These are phyloP conservation scores for Cephus nigrinus DNA, from an alignment of 2,888 invertebrate genomes.

Conservation along the genomic window DNA sequence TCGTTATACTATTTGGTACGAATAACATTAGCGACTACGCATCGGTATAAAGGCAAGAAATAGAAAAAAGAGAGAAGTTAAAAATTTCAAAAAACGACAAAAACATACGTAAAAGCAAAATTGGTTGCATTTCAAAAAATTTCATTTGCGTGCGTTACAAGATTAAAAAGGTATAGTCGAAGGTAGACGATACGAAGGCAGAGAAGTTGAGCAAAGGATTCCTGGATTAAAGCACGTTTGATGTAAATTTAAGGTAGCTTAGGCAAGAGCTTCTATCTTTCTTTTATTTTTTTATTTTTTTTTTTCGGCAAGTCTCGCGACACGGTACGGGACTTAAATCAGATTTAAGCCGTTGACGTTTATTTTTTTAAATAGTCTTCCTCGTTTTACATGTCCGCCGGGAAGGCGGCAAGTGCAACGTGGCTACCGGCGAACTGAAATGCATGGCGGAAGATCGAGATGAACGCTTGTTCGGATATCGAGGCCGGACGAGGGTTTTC, in stretches of 20 bases:
- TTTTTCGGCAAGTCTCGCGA: slow-evolving; percentile 47
- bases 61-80: not conserved
- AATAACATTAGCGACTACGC: slow-evolving; percentile 25
- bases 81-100: not conserved
- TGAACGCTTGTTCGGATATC: too few species aligned
- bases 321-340: slow-evolving; percentile 55
- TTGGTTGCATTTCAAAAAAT: slow-evolving; percentile 44
- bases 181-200: slow-evolving; percentile 26
- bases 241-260: slow-evolving; percentile 58
- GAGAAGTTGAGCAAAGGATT: slow-evolving; percentile 16
- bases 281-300: slow-evolving; percentile 25
- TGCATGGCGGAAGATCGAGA: too few species aligned
- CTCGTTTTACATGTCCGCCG: not conserved
- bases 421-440: not conserved
- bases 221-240: slow-evolving; percentile 54
- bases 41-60: slow-evolving; percentile 34
- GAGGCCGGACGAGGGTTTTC: too few species aligned
- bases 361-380: not conserved
- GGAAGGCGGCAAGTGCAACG: not conserved
- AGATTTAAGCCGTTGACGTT: slow-evolving; percentile 44
- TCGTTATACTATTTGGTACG: too few species aligned
- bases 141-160: slow-evolving; percentile 46
- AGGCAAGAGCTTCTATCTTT: slow-evolving; percentile 34
- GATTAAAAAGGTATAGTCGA: slow-evolving; percentile 51
- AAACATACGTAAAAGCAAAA: slow-evolving; percentile 10